These are phyloP conservation scores for Smithornis capensis DNA, from an alignment of 2,113 vertebrate species.

Conservation along the genomic window DNA sequence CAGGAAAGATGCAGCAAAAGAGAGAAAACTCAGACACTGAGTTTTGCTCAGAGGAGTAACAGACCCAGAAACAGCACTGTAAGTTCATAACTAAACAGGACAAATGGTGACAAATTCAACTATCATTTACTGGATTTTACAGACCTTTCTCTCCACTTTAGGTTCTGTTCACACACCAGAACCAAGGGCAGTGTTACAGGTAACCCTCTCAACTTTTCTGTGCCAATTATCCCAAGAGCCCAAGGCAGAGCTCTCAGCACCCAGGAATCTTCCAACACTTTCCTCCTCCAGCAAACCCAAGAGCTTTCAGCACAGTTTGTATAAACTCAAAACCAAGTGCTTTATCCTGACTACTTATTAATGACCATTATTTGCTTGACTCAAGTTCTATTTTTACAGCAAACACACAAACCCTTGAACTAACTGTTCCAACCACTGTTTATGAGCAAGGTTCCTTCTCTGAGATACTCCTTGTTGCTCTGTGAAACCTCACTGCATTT, in stretches of 20 bases:
- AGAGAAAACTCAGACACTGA: neutral
- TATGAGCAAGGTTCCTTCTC: neutral
- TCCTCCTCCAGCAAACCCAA: neutral
- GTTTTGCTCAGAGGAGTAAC: neutral
- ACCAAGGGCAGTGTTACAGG: neutral
- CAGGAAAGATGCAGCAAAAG: neutral
- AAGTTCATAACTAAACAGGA: neutral
- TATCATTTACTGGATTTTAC: neutral
- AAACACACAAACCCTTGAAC: neutral
- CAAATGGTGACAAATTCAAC: neutral
- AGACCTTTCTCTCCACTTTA: neutral
- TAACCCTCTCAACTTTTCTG: neutral
- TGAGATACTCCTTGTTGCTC: neutral
- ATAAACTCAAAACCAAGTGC: neutral
- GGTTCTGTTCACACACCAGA: fast-evolving
- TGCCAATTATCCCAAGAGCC: neutral
- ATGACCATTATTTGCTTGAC: neutral
- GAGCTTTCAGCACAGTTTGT: neutral
- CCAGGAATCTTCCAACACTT: neutral
- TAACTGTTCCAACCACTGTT: neutral
- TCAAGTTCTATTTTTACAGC: neutral
- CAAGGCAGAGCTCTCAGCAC: neutral
- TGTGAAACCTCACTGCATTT: neutral
- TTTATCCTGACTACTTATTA: neutral
- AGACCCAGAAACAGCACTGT: fast-evolving